phyloP scores from a whole-genome alignment of 2,888 invertebrate genomes.

The Lobophora halterata region DNA sequence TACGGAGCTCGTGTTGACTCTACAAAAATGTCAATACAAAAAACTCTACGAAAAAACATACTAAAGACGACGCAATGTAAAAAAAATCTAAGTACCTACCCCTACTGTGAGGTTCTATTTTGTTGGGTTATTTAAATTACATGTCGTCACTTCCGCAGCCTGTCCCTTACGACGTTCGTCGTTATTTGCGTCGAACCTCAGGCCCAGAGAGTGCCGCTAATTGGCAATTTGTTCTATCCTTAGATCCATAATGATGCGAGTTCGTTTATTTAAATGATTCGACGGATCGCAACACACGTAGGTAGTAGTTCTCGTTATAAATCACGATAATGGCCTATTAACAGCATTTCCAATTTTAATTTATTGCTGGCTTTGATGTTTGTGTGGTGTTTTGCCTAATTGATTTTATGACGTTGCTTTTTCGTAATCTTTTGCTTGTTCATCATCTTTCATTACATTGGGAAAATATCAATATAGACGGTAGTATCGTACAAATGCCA shows the following conservation, averaged over 20 bases:
- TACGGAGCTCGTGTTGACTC: no score
- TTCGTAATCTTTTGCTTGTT: no score
- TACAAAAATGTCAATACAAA: no score
- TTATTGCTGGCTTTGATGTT: no score
- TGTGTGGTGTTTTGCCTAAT: not conserved
- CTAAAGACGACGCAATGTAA: no score
- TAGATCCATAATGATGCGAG: constrained; percentile 78
- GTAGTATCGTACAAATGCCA: no score
- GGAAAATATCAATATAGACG: no score
- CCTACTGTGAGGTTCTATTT: no score
- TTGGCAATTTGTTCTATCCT: constrained; percentile 80
- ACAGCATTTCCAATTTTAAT: constrained; percentile 1
- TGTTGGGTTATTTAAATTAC: not conserved
- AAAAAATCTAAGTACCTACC: no score
- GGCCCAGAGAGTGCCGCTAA: constrained; percentile 64
- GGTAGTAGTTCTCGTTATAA: constrained; percentile 33
- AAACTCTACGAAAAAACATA: no score
- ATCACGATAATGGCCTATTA: constrained; percentile 38
- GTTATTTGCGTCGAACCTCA: constrained; percentile 47
- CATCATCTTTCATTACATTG: no score
- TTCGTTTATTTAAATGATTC: constrained; percentile 80
- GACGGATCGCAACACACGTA: constrained; percentile 58
- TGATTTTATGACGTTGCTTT: constrained; percentile 2
- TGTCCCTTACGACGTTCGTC: constrained; percentile 30
- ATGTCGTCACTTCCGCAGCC: constrained; percentile 38